Evolutionary conservation across 2,888 invertebrate genomes (phyloP).

Genomic region (Metallyticus violacea): DNA sequence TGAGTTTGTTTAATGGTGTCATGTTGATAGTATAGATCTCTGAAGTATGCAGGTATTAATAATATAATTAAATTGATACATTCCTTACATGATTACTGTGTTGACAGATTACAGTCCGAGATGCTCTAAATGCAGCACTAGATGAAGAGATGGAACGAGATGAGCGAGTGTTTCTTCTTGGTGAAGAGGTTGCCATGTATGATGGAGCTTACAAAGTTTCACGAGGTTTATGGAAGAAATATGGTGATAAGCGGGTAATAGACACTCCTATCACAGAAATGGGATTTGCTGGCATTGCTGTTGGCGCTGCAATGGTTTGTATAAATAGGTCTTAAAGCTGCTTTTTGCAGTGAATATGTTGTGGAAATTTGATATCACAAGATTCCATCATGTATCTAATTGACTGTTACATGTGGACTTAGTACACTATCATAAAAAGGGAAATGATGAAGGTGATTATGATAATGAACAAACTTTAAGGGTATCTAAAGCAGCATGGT

Average conservation of each 20-base stretch:
- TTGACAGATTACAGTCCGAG: constrained; percentile 83
- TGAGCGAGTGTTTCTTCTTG: constrained; percentile 84
- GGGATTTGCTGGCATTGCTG: constrained; percentile 94
- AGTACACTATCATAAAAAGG: too few relatives aligned
- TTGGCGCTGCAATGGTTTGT: constrained; percentile 82
- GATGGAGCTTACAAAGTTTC: constrained; percentile 97
- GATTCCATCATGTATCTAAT: too few relatives aligned
- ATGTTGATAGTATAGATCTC: too few relatives aligned
- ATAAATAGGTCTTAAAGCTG: too few relatives aligned
- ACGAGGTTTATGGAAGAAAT: constrained; percentile 96
- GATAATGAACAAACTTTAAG: too few relatives aligned
- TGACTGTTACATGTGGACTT: too few relatives aligned
- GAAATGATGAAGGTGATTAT: too few relatives aligned
- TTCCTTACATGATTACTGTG: neutral
- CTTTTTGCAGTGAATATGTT: too few relatives aligned
- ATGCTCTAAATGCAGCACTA: constrained; percentile 93
- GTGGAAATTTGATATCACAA: too few relatives aligned
- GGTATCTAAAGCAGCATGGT: too few relatives aligned
- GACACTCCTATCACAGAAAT: constrained; percentile 99
- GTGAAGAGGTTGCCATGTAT: constrained; percentile 98
- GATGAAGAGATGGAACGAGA: constrained; percentile 97
- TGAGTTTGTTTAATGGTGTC: too few relatives aligned
- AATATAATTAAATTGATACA: neutral
- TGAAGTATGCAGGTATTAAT: too few relatives aligned
- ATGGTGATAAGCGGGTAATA: constrained; percentile 92